Conservation (phyloP, 2,797 vertebrate species). For the Leucoraja ocellata region DNA sequence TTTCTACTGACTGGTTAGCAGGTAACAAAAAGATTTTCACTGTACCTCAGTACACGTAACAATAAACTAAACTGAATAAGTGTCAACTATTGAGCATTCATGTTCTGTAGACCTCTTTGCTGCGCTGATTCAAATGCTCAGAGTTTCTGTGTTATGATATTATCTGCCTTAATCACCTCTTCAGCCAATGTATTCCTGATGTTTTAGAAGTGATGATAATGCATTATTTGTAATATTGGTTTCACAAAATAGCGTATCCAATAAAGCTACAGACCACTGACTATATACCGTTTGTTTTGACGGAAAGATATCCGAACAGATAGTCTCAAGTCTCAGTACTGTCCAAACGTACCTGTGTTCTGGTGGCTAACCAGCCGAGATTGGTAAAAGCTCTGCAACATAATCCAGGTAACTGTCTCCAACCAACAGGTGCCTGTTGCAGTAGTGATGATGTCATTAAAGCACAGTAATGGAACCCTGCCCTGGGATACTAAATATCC, state of each 20-base stretch:
- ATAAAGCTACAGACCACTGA: neutral
- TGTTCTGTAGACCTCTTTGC: too few relatives aligned
- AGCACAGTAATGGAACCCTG: constrained; percentile 67
- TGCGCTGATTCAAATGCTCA: too few relatives aligned
- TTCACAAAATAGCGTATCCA: neutral
- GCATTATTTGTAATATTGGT: neutral
- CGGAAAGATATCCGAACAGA: neutral
- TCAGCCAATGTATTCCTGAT: too few relatives aligned
- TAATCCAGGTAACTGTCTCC: constrained; percentile 67
- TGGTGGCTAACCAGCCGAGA: constrained; percentile 65
- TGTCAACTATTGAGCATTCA: too few relatives aligned
- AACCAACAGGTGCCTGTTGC: constrained; percentile 55
- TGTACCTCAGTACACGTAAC: too few relatives aligned
- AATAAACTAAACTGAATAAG: too few relatives aligned
- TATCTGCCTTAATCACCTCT: too few relatives aligned
- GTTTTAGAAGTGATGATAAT: neutral
- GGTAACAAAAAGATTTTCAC: too few relatives aligned
- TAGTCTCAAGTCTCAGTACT: neutral
- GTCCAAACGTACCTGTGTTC: constrained; percentile 67
- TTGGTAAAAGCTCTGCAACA: constrained; percentile 79
- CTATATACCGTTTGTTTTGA: neutral
- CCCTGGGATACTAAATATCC: constrained; percentile 76
- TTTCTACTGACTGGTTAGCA: too few relatives aligned
- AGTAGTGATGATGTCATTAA: constrained; percentile 65
- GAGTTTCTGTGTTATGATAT: too few relatives aligned